A percentile compares a stretch with the other conserved stretches of the same genome.
These are phyloP conservation scores for Melanotaenia duboulayi DNA, from an alignment of 2,113 vertebrate genomes.

Conservation along the genomic window DNA sequence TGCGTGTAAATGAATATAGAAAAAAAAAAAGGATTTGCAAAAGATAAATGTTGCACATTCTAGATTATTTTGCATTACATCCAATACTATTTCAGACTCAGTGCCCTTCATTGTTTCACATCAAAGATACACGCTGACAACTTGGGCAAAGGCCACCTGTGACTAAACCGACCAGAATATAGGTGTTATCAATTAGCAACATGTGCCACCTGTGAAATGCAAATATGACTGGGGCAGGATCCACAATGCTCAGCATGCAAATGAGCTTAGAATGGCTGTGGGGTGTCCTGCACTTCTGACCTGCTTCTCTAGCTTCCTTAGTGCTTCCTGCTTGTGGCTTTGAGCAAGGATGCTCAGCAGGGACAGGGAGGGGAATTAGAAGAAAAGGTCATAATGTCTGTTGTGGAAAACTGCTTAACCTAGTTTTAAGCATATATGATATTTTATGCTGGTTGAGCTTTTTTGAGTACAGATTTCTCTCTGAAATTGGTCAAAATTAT, in stretches of 20 bases:
- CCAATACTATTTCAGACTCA: conserved; percentile 15
- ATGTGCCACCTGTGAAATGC: conserved; percentile 73
- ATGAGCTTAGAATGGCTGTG: conserved; percentile 44
- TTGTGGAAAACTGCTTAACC: conserved; percentile 21
- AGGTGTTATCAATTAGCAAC: conserved; percentile 53
- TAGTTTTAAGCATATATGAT: too few species aligned
- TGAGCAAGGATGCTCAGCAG: conserved; percentile 9
- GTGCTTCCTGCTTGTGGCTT: conserved; percentile 4
- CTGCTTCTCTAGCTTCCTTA: conserved; percentile 32
- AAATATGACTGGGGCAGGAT: conserved; percentile 57
- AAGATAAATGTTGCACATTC: conserved; percentile 4
- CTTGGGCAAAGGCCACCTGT: conserved; percentile 50
- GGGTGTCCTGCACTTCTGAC: conserved; percentile 34
- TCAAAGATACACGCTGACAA: conserved; percentile 46
- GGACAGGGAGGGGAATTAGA: conserved; percentile 35
- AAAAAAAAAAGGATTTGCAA: neutral
- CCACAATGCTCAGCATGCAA: conserved; percentile 58
- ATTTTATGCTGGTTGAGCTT: neutral
- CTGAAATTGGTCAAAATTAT: neutral
- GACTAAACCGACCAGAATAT: conserved; percentile 31
- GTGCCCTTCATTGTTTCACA: conserved; percentile 11
- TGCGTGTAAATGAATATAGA: conserved; percentile 5
- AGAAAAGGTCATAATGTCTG: conserved; percentile 12
- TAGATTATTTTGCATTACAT: neutral
- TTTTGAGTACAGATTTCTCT: neutral